Base-by-base conservation (phyloP, 2,113 vertebrate genomes). In the Urocolius indicus region DNA sequence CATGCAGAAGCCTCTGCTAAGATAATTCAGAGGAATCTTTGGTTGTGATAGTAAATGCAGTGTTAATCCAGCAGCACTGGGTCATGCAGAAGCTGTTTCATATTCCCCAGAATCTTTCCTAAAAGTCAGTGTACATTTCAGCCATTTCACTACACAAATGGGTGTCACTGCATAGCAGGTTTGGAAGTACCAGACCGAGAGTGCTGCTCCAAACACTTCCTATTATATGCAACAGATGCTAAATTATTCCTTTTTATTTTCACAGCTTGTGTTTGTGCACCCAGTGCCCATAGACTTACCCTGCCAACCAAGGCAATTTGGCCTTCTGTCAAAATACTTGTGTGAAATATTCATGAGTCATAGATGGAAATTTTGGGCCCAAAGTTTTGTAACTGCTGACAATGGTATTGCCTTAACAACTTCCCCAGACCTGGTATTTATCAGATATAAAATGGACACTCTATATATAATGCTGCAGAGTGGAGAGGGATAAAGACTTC, bases 241-340 rank as follows among this genome's bases (percentile, higher is more conserved):
- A 93, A 94, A 95, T 96, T 83, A 89, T 84, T 93, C 62, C 93
- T 95, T 95, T 88, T 96, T 94, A 93, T 96, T 97, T 96, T 90
- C 91, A 86, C 95, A 95, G 95, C 90, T 95, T 97, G 95, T 95
- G 89, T 95, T 95, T 94, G 63, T 94, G 87, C 72, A 93, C 58
- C 84, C 93, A 75, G 1, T 89, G 92, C 95, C 94, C 91, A 29
- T 71, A 75, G 83, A 71, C 74, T 29, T 95, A 74, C 81, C 54
- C 54, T 95, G 94, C 91, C 95, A 94, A 81, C 86, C 52, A 32
- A 91, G 92, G 89, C 96, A 92, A 83, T 96, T 95, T 95, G 86
- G 87, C 71, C 80, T 89, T 90, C 93, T 89, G 45, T 95, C 86
- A 92, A 94, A 74, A 55, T 43, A 69, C 24, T 92, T 38, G 16